Base-by-base conservation (phyloP, 2,888 invertebrate genomes). In the Latrodectus elegans region DNA sequence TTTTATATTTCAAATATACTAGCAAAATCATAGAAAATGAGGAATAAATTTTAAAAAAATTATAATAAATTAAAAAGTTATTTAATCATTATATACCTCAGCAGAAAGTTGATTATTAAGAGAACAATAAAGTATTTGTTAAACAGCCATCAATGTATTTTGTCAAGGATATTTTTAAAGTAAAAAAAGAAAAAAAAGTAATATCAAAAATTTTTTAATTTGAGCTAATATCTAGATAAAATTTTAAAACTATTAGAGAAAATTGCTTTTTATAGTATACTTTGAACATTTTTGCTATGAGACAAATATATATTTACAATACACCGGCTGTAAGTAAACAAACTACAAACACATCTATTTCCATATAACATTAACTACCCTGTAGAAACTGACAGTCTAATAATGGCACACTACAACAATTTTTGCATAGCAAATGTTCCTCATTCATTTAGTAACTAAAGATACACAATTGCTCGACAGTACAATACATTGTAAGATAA, bases 281-380 rank as follows among this genome's bases (percentile, higher is more conserved):
- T 87, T 87, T 87, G 86, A 87, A 87, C 86, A 76, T 86, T 76
- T 80, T 76, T 76, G 71, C 81, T 87, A 87, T 81, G 52, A 64
- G 86, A 87, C 86, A 81, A 72, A 87, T 81, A 87, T 71, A 75
- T 72, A 85, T 85, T 67, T 87, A 87, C 86, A 87, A 26, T 72
- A 87, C 86, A 87, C 86, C 86, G 86, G 86, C 86, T 76, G 86
- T 71, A 87, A 77, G 81, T 77, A 87, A 87, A 85, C 85, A 84
- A 84, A 81, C 81, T 87, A 87, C 86, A 76, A 87, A 87, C 71
- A 87, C 86, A 77, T 87, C 86, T 87, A 87, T 81, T 81, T 87
- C 81, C 86, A 87, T 87, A 85, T 75, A 87, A 87, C 86, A 87
- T 82, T 87, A 87, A 87, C 86, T 87, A 87, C 86, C 86, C 86